phyloP scores from a whole-genome alignment of 2,888 invertebrate genomes.

The Leptura quadrifasciata region DNA sequence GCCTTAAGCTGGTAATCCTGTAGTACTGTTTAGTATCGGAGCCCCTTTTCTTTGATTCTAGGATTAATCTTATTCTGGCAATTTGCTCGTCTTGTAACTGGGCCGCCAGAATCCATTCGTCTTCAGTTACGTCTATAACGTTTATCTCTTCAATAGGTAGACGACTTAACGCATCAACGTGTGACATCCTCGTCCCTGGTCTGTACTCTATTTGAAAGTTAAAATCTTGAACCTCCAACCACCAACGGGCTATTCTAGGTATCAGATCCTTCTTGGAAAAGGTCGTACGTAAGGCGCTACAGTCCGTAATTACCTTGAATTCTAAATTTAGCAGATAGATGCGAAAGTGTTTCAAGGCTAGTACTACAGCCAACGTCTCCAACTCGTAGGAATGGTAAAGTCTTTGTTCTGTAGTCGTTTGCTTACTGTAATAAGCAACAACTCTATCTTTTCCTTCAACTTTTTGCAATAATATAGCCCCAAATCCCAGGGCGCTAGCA shows the following conservation, averaged over 20 bases:
- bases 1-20: constrained; percentile 49
- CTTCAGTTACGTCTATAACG: constrained; percentile 49
- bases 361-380: constrained; percentile 56
- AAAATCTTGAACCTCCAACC: constrained; percentile 53
- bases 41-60: constrained; percentile 35
- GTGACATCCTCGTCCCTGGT: too few species aligned
- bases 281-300: constrained; percentile 52
- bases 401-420: constrained; percentile 49
- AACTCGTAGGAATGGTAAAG: constrained; percentile 56
- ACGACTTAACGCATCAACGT: constrained; percentile 48
- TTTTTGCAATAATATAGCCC: constrained; percentile 49
- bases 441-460: constrained; percentile 39
- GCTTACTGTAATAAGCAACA: constrained; percentile 53
- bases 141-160: constrained; percentile 41
- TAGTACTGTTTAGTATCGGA: constrained; percentile 54
- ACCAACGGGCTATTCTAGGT: constrained; percentile 55
- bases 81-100: constrained; percentile 57
- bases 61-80: constrained; percentile 46
- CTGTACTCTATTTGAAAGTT: constrained; percentile 50
- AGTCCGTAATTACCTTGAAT: constrained; percentile 59
- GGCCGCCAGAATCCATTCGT: constrained; percentile 55
- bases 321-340: constrained; percentile 54
- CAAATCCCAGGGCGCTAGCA: constrained; percentile 49
- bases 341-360: constrained; percentile 52
- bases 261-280: constrained; percentile 51